Evolutionary conservation across 2,888 invertebrate species (phyloP), one percentile per base, ranked within the genome.

Genomic region (Onchidella celtica): DNA sequence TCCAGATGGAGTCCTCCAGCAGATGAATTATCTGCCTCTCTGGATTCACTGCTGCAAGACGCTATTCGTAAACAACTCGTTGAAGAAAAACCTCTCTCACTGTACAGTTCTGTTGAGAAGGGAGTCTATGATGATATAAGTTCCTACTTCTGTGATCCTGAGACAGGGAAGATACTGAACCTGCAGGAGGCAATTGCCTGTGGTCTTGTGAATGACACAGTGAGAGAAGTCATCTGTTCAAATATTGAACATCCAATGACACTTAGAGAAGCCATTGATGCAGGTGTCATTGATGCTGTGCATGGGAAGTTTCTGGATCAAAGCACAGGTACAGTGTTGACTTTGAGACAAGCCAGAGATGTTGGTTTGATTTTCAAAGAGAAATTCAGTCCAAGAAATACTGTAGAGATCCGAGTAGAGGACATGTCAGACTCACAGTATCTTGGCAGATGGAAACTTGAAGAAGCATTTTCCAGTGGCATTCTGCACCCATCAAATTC

Each of bases 101-200:
- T 91, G 76, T 86, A 87, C 79, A 89, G 88, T 82, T 87, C 89
- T 27, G 86, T 91, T 21, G 85, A 88, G 14, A 88, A 88, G 77
- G 90, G 90, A 32, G 79, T 89, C 14, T 93, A 93, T 84, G 93
- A 94, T 83, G 91, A 90, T 79, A 87, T 89, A 73, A 92, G 92
- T 76, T 98, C 98, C 32, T 95, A 95, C 86, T 96, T 99, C 81
- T 94, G 96, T 4, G 98, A 99, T 94, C 96, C 97, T 3, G 95
- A 96, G 89, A 95, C 96, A 84, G 97, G 97, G 65, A 96, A 97
- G 86, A 93, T 95, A 2, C 90, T 98, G 27, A 96, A 95, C 6
- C 96, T 99, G 77, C 95, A 95, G 77, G 96, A 97, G 93, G 98
- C 98, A 0, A 95, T 98, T 57, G 95, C 96, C 76, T 95, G 96